phyloP scores from a whole-genome alignment of 2,888 invertebrate genomes.

The Tetragonula carbonaria region DNA sequence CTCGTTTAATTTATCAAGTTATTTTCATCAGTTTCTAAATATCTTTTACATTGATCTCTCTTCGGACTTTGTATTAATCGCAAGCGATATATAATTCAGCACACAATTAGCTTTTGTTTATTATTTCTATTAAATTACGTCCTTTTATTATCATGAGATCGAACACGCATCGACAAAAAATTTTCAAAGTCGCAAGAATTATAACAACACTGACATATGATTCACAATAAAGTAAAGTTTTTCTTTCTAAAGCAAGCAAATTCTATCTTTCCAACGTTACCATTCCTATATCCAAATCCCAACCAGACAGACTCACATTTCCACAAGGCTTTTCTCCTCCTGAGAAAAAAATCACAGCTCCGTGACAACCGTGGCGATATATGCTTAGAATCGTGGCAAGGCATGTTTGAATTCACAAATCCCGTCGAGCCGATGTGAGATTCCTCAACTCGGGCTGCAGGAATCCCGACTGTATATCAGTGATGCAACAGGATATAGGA shows the following conservation, averaged over 20 bases:
- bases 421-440: slow-evolving; percentile 44
- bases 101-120: too few relatives aligned
- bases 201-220: too few relatives aligned
- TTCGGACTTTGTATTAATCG: too few relatives aligned
- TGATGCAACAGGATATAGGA: slow-evolving; percentile 68
- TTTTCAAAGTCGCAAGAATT: too few relatives aligned
- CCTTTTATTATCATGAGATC: too few relatives aligned
- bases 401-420: not conserved
- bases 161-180: too few relatives aligned
- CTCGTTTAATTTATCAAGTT: too few relatives aligned
- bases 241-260: not conserved
- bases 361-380: not conserved
- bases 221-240: too few relatives aligned
- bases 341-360: not conserved
- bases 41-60: too few relatives aligned
- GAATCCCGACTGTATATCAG: slow-evolving; percentile 39
- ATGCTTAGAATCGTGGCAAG: not conserved
- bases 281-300: not conserved
- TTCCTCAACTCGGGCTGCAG: slow-evolving; percentile 55
- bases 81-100: too few relatives aligned
- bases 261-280: not conserved
- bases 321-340: not conserved
- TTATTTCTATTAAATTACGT: too few relatives aligned
- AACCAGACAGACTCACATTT: not conserved
- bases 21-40: too few relatives aligned